Conservation (phyloP, 2,113 vertebrate genomes). For the Paracanthobrama guichenoti region DNA sequence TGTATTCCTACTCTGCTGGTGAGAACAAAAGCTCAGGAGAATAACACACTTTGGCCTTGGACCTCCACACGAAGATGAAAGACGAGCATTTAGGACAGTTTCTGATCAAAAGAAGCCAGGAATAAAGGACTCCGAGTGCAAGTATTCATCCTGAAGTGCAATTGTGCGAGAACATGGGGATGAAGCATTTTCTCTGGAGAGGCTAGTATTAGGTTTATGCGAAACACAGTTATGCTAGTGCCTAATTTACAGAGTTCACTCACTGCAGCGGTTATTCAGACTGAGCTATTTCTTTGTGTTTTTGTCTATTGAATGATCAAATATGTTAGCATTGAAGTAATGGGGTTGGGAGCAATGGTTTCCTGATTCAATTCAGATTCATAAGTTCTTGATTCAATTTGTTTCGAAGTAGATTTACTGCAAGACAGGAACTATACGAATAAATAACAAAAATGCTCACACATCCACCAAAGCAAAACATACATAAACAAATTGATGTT, state of each 20-base stretch:
- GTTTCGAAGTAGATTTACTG: neutral
- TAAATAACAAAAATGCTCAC: too few relatives aligned
- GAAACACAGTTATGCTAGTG: slow-evolving; percentile 27
- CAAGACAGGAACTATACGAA: too few relatives aligned
- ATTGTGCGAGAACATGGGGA: neutral
- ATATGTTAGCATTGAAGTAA: neutral
- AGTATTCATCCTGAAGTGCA: slow-evolving; percentile 16
- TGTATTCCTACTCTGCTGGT: slow-evolving; percentile 37
- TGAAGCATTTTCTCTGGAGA: slow-evolving; percentile 26
- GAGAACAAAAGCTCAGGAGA: slow-evolving; percentile 52
- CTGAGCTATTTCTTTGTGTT: neutral
- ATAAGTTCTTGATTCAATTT: neutral
- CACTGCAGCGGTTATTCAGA: neutral
- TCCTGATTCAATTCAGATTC: neutral
- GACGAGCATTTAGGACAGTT: slow-evolving; percentile 40
- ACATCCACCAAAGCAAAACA: too few relatives aligned
- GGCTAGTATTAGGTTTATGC: slow-evolving; percentile 23
- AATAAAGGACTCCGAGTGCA: slow-evolving; percentile 34
- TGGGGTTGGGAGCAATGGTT: neutral
- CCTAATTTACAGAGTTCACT: slow-evolving; percentile 16
- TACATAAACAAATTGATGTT: too few relatives aligned
- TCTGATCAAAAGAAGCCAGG: slow-evolving; percentile 50
- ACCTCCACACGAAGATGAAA: slow-evolving; percentile 39
- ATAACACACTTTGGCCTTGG: slow-evolving; percentile 56
- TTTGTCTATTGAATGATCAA: neutral